A percentile compares a stretch with the other conserved stretches of the same genome.
Conservation (phyloP, 2,797 vertebrate genomes). For the Peromyscus aztecus region DNA sequence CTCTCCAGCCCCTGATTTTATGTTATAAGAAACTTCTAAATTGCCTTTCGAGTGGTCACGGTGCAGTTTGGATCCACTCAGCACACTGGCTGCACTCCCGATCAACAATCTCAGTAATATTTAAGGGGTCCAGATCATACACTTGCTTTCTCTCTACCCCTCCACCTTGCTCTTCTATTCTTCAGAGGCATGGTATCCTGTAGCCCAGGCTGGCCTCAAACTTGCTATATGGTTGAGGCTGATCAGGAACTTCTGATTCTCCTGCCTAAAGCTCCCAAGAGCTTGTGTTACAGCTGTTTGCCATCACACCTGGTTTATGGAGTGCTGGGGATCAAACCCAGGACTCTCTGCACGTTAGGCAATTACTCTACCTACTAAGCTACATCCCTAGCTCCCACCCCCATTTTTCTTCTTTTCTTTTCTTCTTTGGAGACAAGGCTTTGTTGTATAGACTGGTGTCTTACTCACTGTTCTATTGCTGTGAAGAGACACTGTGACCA, state of each 20-base stretch:
- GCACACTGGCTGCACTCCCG: not conserved
- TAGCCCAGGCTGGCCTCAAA: not conserved
- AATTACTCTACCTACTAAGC: not conserved
- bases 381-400: not conserved
- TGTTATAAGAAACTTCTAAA: not conserved
- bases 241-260: not conserved
- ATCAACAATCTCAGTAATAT: not conserved
- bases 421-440: not conserved
- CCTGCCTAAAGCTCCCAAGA: not conserved
- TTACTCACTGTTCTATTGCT: not conserved
- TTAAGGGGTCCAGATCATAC: not conserved
- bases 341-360: not conserved
- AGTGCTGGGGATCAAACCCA: not conserved
- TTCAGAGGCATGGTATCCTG: not conserved
- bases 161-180: not conserved
- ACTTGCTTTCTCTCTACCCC: not conserved
- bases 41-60: not conserved
- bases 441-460: not conserved
- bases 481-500: not conserved
- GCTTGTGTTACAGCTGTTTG: not conserved
- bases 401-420: too few species aligned
- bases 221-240: not conserved
- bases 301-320: not conserved
- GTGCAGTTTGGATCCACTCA: not conserved
- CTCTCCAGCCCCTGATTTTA: not conserved